Evolutionary conservation across 35 echinoderm and acorn worm genomes (phyloP), one percentile per base, ranked within the genome.

Genomic region (Anneissia japonica): DNA sequence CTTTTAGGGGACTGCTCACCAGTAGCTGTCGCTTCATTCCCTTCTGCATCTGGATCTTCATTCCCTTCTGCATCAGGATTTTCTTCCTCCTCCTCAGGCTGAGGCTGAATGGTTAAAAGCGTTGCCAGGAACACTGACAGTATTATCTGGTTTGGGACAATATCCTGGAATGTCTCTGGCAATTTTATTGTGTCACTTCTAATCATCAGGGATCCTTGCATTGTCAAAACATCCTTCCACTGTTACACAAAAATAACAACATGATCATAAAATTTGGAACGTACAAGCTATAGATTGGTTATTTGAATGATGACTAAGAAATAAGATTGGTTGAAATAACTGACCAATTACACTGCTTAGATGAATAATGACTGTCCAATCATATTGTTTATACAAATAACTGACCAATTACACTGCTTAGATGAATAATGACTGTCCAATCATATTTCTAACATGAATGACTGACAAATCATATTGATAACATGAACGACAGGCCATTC

Each of bases 71-170:
- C 72, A 40, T 64, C 73, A 11, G 73, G 35, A 3, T 73, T 46
- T 26, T 29, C 38, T 4, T 31, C 9, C 13, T 33, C 56, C 64
- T 83, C 87, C 40, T 34, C 38, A 38, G 16, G 28, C 19, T 36
- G 23, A 46, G 73, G 26, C 14, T 38, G 37, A 7, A 36, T 34
- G 17, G 34, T 39, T 16, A 87, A 37, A 21, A 92, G 74, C 0
- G 90, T 83, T 26, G 82, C 77, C 23, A 87, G 46, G 37, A 87
- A 92, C 7, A 82, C 79, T 31, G 85, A 55, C 19, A 83, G 74
- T 16, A 88, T 83, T 7, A 92, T 30, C 23, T 72, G 38, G 3
- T 75, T 76, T 40, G 90, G 90, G 11, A 85, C 73, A 34, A 38
- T 28, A 39, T 80, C 74, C 19, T 32, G 80, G 84, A 87, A 74